Evolutionary conservation across 2,113 vertebrate genomes (phyloP), one percentile per base, ranked within the genome.

Genomic region (Silurus asotus): DNA sequence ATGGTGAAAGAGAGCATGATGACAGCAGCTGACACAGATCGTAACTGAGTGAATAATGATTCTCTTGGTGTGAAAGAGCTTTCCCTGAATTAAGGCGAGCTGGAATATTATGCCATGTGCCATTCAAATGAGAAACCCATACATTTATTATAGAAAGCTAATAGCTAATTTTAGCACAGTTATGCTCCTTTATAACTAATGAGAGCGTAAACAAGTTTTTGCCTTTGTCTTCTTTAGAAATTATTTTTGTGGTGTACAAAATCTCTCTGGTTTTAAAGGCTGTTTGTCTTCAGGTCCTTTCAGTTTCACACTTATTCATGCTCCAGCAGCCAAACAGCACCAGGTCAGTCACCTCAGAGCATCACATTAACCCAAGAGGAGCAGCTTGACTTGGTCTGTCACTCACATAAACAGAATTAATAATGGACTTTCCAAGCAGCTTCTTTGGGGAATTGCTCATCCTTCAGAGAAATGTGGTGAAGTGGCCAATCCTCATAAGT

Each of bases 241-340:
- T 3, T 56, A 11, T 8, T 19, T 28, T 19, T 28, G 23, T 58
- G n/a, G n/a, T 9, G 53, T n/a, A 58, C 10, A 55, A 37, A 58
- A 28, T 78, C 23, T 78, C n/a, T 2, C 51, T 58, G 53, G 76
- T 78, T 70, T 37, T 69, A 23, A 67, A 28, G 19, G 20, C 49
- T 78, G 49, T 53, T 53, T n/a, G 56, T 80, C 56, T 80, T 78
- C 53, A 28, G n/a, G 56, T 78, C 53, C 53, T 55, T 61, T 9
- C 15, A 80, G 56, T 80, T 61, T 80, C 77, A 59, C 56, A 80
- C 28, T 80, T 61, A 61, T 45, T 80, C 77, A 80, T 80, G 53
- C 56, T 45, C 56, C 56, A 37, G 77, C 37, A 58, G 20, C 58
- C 77, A 79, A 59, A 79, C 55, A 79, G 77, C 77, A 20, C 7